A percentile compares a stretch with the other conserved stretches of the same genome.
Conservation (phyloP, 2,888 invertebrate species). For the Archips crataeganus region DNA sequence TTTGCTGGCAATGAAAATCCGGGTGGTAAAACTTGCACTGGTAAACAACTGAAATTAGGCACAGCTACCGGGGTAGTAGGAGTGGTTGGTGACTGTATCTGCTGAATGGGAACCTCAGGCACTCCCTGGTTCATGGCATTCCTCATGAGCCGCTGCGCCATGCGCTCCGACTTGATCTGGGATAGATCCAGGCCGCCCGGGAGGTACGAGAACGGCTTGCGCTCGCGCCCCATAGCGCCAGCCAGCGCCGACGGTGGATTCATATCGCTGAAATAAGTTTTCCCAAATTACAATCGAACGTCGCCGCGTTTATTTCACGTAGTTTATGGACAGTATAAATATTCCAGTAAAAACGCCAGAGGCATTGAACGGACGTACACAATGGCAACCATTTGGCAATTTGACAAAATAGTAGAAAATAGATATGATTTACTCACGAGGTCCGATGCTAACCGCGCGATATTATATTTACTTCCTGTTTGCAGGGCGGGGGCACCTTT, state of each 20-base stretch:
- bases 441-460: constrained; percentile 61
- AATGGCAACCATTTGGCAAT: constrained; percentile 68
- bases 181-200: constrained; percentile 96
- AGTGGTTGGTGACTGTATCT: constrained; percentile 78
- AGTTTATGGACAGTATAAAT: constrained; percentile 57
- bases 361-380: constrained; percentile 53
- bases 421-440: constrained; percentile 77
- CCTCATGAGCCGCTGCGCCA: constrained; percentile 90
- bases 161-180: constrained; percentile 95
- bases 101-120: constrained; percentile 85
- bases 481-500: constrained; percentile 30
- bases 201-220: constrained; percentile 97
- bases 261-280: constrained; percentile 78
- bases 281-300: constrained; percentile 51
- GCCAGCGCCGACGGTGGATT: constrained; percentile 94
- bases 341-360: constrained; percentile 57
- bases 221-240: constrained; percentile 96
- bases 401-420: constrained; percentile 77
- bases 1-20: constrained; percentile 90
- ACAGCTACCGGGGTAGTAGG: constrained; percentile 77
- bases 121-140: constrained; percentile 89
- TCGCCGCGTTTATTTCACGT: constrained; percentile 41
- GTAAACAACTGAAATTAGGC: constrained; percentile 79
- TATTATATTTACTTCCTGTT: constrained; percentile 72
- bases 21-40: constrained; percentile 81